A percentile compares a stretch with the other conserved stretches of the same genome.
phyloP scores from a whole-genome alignment of 2,797 vertebrate genomes.

The Poeciliopsis gracilis region DNA sequence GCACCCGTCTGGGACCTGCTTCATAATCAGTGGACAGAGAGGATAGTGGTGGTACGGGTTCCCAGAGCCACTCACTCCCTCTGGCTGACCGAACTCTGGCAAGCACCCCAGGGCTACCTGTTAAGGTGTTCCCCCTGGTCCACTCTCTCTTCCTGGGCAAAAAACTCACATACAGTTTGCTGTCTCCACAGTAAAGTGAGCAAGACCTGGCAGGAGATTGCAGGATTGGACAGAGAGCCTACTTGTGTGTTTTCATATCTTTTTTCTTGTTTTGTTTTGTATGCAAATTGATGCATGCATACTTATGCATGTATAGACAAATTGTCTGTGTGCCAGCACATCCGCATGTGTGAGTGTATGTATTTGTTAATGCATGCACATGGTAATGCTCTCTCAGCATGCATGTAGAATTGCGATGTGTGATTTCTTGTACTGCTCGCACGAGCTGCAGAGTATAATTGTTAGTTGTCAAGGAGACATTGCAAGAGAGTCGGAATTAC shows the following conservation, averaged over 20 bases:
- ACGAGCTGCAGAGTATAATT: slow-evolving; percentile 64
- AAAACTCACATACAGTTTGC: slow-evolving; percentile 68
- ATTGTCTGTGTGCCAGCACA: slow-evolving; percentile 49
- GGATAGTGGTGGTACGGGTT: slow-evolving; percentile 77
- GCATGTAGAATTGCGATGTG: slow-evolving; percentile 54
- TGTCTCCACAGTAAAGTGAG: slow-evolving; percentile 51
- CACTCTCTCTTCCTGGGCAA: slow-evolving; percentile 80
- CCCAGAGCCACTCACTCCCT: slow-evolving; percentile 75
- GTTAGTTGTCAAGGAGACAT: slow-evolving; percentile 78
- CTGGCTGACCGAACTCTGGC: slow-evolving; percentile 76
- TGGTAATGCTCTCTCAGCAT: slow-evolving; percentile 34
- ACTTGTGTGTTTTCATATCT: slow-evolving; percentile 46
- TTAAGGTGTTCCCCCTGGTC: slow-evolving; percentile 80
- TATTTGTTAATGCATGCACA: slow-evolving; percentile 47
- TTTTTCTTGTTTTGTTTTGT: slow-evolving; percentile 19
- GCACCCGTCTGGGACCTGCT: slow-evolving; percentile 83
- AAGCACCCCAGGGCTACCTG: slow-evolving; percentile 83
- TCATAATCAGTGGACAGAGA: slow-evolving; percentile 83
- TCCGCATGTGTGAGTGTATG: slow-evolving; percentile 17
- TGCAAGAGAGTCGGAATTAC: slow-evolving; percentile 72
- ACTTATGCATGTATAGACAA: slow-evolving; percentile 43
- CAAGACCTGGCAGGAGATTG: slow-evolving; percentile 55
- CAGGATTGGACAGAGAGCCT: slow-evolving; percentile 25
- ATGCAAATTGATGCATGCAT: slow-evolving; percentile 47
- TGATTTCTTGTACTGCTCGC: slow-evolving; percentile 55